Conservation (phyloP, 2,113 vertebrate genomes). For the Candoia aspera region DNA sequence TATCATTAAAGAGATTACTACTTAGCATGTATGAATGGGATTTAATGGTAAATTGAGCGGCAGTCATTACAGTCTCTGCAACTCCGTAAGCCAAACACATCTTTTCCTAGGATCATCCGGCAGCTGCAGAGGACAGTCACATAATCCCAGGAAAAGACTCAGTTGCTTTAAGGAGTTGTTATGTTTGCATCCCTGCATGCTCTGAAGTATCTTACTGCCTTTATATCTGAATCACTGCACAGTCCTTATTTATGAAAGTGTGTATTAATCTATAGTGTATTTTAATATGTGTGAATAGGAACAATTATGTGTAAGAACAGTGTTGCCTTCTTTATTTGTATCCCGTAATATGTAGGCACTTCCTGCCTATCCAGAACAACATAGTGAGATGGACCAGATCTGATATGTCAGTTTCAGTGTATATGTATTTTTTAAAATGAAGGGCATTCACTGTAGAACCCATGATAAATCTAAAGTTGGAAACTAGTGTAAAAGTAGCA, state of each 20-base stretch:
- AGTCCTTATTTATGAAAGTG: not conserved
- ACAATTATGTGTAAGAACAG: not conserved
- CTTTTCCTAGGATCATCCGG: not conserved
- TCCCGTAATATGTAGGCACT: not conserved
- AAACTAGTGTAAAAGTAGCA: not conserved
- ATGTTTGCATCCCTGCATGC: not conserved
- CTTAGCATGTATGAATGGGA: too few species aligned
- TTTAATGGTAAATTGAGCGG: too few species aligned
- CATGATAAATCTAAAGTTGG: too few species aligned
- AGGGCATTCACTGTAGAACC: too few species aligned
- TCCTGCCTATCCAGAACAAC: too few species aligned
- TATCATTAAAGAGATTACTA: too few species aligned
- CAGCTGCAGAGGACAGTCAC: not conserved
- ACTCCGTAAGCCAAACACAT: not conserved
- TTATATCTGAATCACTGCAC: not conserved
- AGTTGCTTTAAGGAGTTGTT: not conserved
- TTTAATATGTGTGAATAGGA: not conserved
- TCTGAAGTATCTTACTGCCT: not conserved
- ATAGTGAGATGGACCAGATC: too few species aligned
- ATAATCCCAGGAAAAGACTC: not conserved
- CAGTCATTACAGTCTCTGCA: too few species aligned
- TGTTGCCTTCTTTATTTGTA: not conserved
- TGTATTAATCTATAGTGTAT: not conserved
- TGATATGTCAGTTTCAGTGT: too few species aligned
- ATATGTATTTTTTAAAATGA: too few species aligned